Percentiles rank a stretch among this genome's conserved stretches.
Conservation (phyloP, 2,113 vertebrate species). For the Vidua chalybeata region DNA sequence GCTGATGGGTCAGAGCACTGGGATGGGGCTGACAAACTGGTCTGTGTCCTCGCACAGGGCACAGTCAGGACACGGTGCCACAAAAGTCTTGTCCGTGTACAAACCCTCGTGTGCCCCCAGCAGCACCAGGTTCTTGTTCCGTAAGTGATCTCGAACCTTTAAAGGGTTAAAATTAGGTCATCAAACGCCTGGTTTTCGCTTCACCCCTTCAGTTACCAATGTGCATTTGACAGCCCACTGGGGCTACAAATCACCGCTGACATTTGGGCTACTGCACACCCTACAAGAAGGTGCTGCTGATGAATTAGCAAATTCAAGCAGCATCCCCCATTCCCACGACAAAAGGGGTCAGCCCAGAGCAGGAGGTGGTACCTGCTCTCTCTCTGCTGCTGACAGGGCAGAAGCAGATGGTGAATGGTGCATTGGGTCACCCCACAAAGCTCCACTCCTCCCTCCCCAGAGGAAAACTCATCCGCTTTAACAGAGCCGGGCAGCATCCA, state of each 20-base stretch:
- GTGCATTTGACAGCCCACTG: not conserved
- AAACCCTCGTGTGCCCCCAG: fast-evolving
- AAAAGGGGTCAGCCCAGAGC: not conserved
- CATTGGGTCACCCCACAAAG: not conserved
- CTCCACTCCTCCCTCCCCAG: not conserved
- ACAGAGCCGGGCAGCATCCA: not conserved
- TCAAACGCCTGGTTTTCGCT: not conserved
- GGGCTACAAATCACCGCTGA: not conserved
- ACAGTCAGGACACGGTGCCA: fast-evolving
- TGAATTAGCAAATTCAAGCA: not conserved
- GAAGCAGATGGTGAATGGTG: not conserved
- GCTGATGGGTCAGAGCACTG: not conserved
- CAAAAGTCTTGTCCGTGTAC: fast-evolving
- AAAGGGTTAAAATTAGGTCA: not conserved
- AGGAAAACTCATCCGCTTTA: not conserved
- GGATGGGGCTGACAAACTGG: not conserved
- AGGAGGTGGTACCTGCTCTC: not conserved
- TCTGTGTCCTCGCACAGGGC: not conserved
- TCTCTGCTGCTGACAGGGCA: not conserved
- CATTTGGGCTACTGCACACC: not conserved
- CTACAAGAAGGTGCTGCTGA: fast-evolving
- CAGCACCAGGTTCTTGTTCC: not conserved
- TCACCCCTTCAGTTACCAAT: fast-evolving
- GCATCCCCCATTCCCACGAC: not conserved
- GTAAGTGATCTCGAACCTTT: fast-evolving